A percentile compares a stretch with the other conserved stretches of the same genome.
Conservation (phyloP, 2,797 vertebrate genomes). For the Pipistrellus nathusii region DNA sequence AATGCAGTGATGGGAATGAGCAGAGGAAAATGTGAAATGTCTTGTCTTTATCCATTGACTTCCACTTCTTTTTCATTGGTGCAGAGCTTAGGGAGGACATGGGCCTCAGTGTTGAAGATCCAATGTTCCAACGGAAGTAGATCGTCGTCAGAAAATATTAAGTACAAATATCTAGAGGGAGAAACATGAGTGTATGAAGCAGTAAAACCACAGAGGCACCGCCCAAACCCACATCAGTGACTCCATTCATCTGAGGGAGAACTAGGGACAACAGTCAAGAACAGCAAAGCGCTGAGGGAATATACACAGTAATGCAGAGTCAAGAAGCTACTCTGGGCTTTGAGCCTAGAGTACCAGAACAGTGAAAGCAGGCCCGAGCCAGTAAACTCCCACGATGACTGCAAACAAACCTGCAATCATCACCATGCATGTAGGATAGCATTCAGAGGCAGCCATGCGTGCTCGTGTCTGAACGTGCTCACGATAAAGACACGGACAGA, state of each 20-base stretch:
- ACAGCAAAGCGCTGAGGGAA: neutral
- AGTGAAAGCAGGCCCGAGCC: neutral
- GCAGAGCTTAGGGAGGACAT: constrained; percentile 95
- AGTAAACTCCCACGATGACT: neutral
- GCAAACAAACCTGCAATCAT: neutral
- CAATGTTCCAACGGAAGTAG: constrained; percentile 97
- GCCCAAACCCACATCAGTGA: neutral
- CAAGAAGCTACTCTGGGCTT: neutral
- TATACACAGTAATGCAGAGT: fast-evolving
- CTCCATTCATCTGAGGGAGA: neutral
- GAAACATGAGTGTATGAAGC: constrained; percentile 43
- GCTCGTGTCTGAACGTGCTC: neutral
- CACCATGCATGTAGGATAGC: neutral
- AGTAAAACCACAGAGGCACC: neutral
- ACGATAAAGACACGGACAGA: constrained; percentile 25
- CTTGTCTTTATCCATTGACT: constrained; percentile 84
- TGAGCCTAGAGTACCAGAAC: neutral
- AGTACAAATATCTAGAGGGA: constrained; percentile 94
- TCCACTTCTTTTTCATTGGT: constrained; percentile 88
- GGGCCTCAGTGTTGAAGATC: constrained; percentile 99
- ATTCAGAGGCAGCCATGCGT: neutral
- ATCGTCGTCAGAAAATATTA: constrained; percentile 98
- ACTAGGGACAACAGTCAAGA: neutral
- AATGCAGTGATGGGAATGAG: constrained; percentile 81
- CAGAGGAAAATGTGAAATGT: constrained; percentile 74